These are phyloP conservation scores for Heterodera schachtii DNA, from an alignment of 1,140 invertebrate species.

Conservation along the genomic window DNA sequence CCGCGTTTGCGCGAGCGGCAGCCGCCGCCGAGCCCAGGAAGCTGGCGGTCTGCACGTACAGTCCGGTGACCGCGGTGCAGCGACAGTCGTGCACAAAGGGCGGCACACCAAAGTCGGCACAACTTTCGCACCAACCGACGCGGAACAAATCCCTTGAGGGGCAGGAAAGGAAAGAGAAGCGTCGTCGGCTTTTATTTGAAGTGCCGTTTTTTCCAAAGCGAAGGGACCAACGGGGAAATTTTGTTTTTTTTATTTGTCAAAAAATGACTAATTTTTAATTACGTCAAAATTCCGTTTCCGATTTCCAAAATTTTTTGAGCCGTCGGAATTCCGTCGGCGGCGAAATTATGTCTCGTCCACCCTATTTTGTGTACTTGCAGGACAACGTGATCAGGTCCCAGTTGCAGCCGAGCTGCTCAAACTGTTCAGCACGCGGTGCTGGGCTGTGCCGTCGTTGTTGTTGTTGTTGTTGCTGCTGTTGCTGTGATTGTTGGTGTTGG, in stretches of 20 bases:
- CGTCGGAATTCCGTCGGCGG: background rate
- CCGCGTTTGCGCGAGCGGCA: constrained; percentile 25
- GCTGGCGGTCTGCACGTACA: constrained; percentile 30
- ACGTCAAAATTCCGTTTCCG: no score
- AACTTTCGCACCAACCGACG: constrained; percentile 40
- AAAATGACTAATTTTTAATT: no score
- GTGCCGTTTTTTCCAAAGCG: no score
- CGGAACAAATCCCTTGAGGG: constrained; percentile 31
- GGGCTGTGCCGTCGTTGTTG: background rate
- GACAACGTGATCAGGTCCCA: constrained; percentile 35
- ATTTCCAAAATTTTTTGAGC: no score
- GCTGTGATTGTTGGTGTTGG: background rate
- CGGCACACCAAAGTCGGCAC: constrained; percentile 41
- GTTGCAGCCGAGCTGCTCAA: constrained; percentile 41
- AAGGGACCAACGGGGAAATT: no score
- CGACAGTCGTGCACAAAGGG: constrained; percentile 40
- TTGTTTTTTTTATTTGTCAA: no score
- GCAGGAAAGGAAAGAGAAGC: background rate
- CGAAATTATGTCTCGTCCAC: constrained; percentile 23
- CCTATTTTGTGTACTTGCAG: constrained; percentile 24
- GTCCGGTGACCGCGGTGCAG: constrained; percentile 35
- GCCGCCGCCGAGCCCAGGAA: constrained; percentile 29
- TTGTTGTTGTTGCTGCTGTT: constrained; percentile 6
- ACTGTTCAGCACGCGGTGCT: constrained; percentile 31
- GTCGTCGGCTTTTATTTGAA: background rate